phyloP scores from a whole-genome alignment of 2,113 vertebrate species.

The Sciurus niger region DNA sequence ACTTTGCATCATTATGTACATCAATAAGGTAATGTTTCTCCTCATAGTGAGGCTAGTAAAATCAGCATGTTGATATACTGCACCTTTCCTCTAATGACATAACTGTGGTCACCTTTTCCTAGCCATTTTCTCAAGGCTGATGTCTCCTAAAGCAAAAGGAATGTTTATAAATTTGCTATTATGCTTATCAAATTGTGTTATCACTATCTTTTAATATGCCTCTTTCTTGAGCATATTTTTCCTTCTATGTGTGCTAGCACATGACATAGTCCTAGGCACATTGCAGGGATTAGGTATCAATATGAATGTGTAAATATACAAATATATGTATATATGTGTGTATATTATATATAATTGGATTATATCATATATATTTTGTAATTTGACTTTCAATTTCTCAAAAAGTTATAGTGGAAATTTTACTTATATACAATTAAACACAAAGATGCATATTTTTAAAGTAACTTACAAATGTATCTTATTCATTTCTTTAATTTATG shows the following conservation, averaged over 20 bases:
- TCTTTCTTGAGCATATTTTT: constrained; percentile 9
- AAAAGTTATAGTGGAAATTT: not conserved
- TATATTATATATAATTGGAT: not conserved
- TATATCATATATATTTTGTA: not conserved
- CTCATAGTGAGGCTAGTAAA: not conserved
- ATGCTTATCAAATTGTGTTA: not conserved
- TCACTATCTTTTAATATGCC: not conserved
- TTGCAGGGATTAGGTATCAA: not conserved
- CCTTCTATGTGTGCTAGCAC: not conserved
- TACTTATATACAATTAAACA: not conserved
- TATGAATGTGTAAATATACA: not conserved
- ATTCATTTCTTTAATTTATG: not conserved
- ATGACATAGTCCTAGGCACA: not conserved
- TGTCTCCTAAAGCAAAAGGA: constrained; percentile 1
- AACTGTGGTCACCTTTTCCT: not conserved
- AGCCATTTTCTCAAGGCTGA: not conserved
- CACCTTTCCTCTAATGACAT: not conserved
- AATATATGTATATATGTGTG: not conserved
- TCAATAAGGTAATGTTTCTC: not conserved
- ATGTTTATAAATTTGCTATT: not conserved
- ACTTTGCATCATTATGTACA: not conserved
- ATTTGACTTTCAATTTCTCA: constrained; percentile 47
- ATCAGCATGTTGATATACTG: accelerated
- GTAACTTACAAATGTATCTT: not conserved
- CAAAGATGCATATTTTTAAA: not conserved